Conservation (phyloP, 2,113 vertebrate species). For the Calidris pygmaea region DNA sequence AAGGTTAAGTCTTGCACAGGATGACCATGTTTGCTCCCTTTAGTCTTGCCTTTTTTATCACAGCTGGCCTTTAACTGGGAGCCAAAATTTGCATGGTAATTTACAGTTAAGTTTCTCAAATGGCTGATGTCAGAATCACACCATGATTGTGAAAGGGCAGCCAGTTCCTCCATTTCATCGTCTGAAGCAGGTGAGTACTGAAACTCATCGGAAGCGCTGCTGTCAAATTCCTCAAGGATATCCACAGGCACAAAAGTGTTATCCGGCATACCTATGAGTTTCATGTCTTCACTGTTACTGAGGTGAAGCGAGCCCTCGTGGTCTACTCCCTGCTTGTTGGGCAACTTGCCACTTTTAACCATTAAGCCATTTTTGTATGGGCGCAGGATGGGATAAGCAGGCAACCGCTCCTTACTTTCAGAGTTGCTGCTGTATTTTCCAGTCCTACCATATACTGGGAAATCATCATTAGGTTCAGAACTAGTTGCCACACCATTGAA, state of each 20-base stretch:
- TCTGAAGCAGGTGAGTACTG: conserved; percentile 83
- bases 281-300: conserved; percentile 51
- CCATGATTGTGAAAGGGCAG: conserved; percentile 54
- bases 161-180: conserved; percentile 81
- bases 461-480: conserved; percentile 7
- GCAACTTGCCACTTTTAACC: conserved; percentile 84
- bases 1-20: conserved; percentile 55
- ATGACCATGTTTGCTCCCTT: conserved; percentile 30
- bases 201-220: conserved; percentile 85
- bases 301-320: conserved; percentile 62
- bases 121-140: conserved; percentile 30
- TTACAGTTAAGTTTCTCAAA: conserved; percentile 24
- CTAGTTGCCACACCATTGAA: neutral
- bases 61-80: conserved; percentile 41
- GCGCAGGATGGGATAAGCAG: conserved; percentile 62
- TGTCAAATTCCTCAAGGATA: conserved; percentile 79
- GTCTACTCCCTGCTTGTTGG: conserved; percentile 63
- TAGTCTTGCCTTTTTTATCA: conserved; percentile 65
- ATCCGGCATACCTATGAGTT: neutral
- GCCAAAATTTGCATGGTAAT: neutral
- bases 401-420: conserved; percentile 26
- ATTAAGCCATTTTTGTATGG: conserved; percentile 86
- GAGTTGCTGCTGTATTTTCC: neutral
- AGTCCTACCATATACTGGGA: neutral
- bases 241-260: conserved; percentile 50